Evolutionary conservation across 2,113 vertebrate genomes (phyloP), one percentile per base, ranked within the genome.

Genomic region (Myrmecophaga tridactyla): DNA sequence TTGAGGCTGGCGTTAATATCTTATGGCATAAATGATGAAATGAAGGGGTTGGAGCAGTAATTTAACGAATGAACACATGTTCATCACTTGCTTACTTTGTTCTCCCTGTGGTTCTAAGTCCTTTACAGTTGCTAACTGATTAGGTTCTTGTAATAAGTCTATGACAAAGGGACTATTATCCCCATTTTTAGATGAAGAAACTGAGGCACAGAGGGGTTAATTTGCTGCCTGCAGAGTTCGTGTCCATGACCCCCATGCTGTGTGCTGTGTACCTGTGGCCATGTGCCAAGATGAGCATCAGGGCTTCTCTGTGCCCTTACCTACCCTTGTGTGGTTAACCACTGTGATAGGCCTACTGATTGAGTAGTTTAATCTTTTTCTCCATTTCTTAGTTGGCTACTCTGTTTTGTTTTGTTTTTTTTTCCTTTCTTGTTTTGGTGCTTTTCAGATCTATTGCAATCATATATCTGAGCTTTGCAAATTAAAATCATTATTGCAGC

Each of bases 221-320:
- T 27, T 69, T 60, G 1, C 34, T 83, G n/a, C 7, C 7, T n/a
- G 6, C 0, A 6, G 75, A 51, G 39, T 46, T 0, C 3, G 0
- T 39, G 25, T 34, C 31, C 6, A 62, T 8, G 4, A 2, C 17
- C 13, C 0, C 0, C 4, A 20, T 4, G 1, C 53, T 20, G 9
- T 34, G 0, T 53, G 1, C 53, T 20, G 9, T 34, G 0, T 53
- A 11, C 14, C 48, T 11, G 20, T 13, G 7, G 3, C 0, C 0
- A 1, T 0, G 4, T 8, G 4, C 25, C 60, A 29, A 12, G 39
- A 3, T 4, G 11, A 7, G 10, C 56, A 25, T 7, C 65, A 0
- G 8, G 12, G 6, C 7, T 3, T 34, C 41, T 67, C 39, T 18
- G 12, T 1, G 1, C 70, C 8, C 0, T 23, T 10, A 4, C 58